Base-by-base conservation (phyloP, 2,888 invertebrate genomes). In the Polydrusus pterygomalis region DNA sequence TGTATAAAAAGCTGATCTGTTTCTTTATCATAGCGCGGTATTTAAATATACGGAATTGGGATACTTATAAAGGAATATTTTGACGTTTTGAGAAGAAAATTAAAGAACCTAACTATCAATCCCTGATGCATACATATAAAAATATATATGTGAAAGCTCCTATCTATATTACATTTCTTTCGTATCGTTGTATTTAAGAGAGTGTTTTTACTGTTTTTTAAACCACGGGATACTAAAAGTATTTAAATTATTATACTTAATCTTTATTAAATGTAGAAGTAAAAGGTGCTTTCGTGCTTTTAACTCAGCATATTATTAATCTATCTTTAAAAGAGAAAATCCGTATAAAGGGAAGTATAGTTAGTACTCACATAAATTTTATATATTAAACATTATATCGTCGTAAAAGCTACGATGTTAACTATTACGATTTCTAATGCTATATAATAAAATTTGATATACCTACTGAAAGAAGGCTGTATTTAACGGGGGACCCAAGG, bases 191-290 rank as follows among this genome's bases (percentile, higher is more conserved):
- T 51, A 15, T 51, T 51, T 49, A 17, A 51, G 20, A 51, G 20
- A 15, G 15, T 51, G 20, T 51, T 51, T n/a, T 58, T 58, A 58
- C 15, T 58, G 17, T 38, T 38, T 17, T 17, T 58, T 10, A 38
- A 58, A 17, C 38, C 17, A 15, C 58, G 17, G 58, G 58, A 58
- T 58, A 56, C 17, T 6, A 17, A 58, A 58, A 13, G 8, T 38
- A 58, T 38, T 38, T 38, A 38, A 58, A 58, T 58, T 9, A 34
- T 15, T 58, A 34, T 3, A 34, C 15, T 58, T 15, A 38, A 38
- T 58, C 17, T 38, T 17, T 38, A 58, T 58, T 58, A 15, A 58
- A 58, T 15, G 58, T 58, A 38, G 10, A 58, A 58, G 58, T 58
- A 58, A 58, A 58, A 58, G 38, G 58, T 15, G 17, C 15, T 58